Evolutionary conservation across 2,113 vertebrate species (phyloP), one percentile per base, ranked within the genome.

Genomic region (Cairina moschata): DNA sequence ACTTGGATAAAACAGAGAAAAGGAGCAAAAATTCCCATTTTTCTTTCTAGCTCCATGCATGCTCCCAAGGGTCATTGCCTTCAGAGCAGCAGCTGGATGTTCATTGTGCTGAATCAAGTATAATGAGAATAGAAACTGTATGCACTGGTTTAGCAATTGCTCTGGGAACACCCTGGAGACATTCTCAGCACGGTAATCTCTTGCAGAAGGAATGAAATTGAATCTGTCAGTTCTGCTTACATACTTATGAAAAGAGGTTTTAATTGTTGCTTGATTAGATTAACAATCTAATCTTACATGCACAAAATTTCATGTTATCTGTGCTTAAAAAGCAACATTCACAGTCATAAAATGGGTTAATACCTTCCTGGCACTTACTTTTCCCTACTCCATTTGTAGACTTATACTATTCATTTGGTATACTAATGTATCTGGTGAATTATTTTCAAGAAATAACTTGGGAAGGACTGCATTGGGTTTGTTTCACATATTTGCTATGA

Each of bases 31-130:
- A 88, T 34, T 62, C 65, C 44, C 52, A 1, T 2, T 66, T 95
- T 92, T 66, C 32, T 83, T 60, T 16, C 50, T 81, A 77, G 56
- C 23, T 91, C 31, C 10, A 3, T 77, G 73, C 68, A 18, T 73
- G 42, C 4, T 90, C 68, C 71, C 72, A 63, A 73, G 76, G 83
- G 72, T 66, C 40, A 62, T 31, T 80, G 42, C 82, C 40, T 59
- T 69, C 72, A 86, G 74, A 92, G 77, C 22, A 88, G 83, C 93
- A 95, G 77, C 81, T 96, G 89, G 60, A 84, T 93, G 48, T 76
- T 93, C 81, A 56, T 58, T 95, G 77, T 87, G 84, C 93, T 94
- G 92, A 92, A 94, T 75, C 81, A 83, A 91, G 78, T 74, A 68
- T 85, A 89, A 95, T 88, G 56, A 93, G 52, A 62, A 52, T 38